phyloP scores from a whole-genome alignment of 2,113 vertebrate genomes.

The Solea senegalensis region DNA sequence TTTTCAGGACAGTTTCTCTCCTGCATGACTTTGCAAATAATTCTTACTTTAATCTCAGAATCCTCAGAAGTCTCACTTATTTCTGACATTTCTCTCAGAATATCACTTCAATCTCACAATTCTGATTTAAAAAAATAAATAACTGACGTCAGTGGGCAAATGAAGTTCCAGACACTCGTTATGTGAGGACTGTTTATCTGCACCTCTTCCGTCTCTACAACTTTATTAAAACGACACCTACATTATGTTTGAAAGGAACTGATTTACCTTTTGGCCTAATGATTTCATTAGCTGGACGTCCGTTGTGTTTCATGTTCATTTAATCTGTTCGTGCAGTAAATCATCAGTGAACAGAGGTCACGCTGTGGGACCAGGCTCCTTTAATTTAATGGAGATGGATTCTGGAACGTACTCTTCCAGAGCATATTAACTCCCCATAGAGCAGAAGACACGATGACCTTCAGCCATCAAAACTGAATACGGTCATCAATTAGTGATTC shows the following conservation, averaged over 20 bases:
- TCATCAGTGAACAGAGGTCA: slow-evolving; percentile 59
- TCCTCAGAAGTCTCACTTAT: too few relatives aligned
- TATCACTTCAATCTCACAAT: too few relatives aligned
- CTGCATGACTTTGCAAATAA: too few relatives aligned
- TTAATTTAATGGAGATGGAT: slow-evolving; percentile 72
- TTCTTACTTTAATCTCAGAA: too few relatives aligned
- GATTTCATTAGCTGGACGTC: slow-evolving; percentile 58
- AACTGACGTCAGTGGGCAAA: background rate
- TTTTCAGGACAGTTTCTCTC: too few relatives aligned
- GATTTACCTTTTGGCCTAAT: slow-evolving; percentile 30
- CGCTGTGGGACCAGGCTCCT: slow-evolving; percentile 46
- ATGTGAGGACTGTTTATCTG: slow-evolving; percentile 14
- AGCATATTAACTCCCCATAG: slow-evolving; percentile 54
- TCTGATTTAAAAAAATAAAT: too few relatives aligned
- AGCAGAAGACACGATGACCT: slow-evolving; percentile 49
- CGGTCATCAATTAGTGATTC: slow-evolving; percentile 53
- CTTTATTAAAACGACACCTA: background rate
- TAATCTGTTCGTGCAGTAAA: slow-evolving; percentile 50
- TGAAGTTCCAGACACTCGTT: slow-evolving; percentile 1
- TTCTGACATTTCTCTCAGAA: too few relatives aligned
- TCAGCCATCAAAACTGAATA: slow-evolving; percentile 32
- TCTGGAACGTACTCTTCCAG: slow-evolving; percentile 43
- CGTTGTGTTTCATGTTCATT: slow-evolving; percentile 62
- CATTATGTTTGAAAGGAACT: slow-evolving; percentile 37
- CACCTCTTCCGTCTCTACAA: slow-evolving; percentile 8